Conservation (phyloP, 2,888 invertebrate genomes). For the Machimus rusticus region DNA sequence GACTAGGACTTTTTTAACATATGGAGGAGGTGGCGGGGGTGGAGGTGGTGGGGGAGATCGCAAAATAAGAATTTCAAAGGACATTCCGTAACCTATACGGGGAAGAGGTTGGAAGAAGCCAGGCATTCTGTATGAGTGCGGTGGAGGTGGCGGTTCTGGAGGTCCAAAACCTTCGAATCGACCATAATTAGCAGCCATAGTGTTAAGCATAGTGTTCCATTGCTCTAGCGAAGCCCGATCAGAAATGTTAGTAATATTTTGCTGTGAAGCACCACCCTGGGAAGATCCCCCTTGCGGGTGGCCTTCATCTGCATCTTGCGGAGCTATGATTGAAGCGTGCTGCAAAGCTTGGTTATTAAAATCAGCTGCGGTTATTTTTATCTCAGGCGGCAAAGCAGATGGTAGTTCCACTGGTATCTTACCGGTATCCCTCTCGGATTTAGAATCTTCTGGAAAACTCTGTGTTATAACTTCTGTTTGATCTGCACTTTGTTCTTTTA, state of each 20-base stretch:
- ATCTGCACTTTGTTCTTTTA: neutral
- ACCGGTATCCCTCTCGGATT: conserved; percentile 28
- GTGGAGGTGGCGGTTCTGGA: conserved; percentile 56
- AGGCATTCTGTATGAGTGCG: conserved; percentile 60
- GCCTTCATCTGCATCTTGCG: conserved; percentile 32
- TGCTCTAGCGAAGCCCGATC: conserved; percentile 57
- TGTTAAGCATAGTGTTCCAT: conserved; percentile 57
- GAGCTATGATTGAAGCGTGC: conserved; percentile 10
- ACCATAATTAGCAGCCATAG: conserved; percentile 49
- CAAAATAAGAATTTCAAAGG: conserved; percentile 61
- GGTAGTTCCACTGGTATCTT: conserved; percentile 23
- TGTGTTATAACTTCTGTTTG: neutral
- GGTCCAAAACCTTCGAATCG: conserved; percentile 49
- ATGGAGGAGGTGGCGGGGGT: conserved; percentile 58
- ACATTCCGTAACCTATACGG: conserved; percentile 61
- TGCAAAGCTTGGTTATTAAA: neutral
- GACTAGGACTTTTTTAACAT: conserved; percentile 59
- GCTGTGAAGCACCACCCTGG: conserved; percentile 41
- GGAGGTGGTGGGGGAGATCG: conserved; percentile 57
- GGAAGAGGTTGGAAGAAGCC: conserved; percentile 63
- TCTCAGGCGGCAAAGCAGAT: conserved; percentile 37
- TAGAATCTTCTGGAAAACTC: conserved; percentile 24
- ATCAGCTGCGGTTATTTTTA: conserved; percentile 35
- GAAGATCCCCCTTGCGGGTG: conserved; percentile 45
- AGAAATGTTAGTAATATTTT: conserved; percentile 56